phyloP scores from a whole-genome alignment of 2,797 vertebrate species.

The Myripristis jacobus region DNA sequence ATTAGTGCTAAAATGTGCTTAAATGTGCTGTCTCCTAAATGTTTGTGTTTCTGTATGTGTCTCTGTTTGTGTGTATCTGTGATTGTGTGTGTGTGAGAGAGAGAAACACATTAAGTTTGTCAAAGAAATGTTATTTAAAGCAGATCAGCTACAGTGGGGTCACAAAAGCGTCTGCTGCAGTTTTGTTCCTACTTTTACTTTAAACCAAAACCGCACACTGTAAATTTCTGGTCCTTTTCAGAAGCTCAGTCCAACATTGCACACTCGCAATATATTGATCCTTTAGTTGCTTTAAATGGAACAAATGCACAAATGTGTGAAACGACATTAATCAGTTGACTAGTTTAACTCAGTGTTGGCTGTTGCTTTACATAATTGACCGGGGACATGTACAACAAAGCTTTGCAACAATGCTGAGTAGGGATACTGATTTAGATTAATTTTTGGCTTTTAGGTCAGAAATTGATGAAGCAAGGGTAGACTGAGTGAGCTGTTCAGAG shows the following conservation, averaged over 20 bases:
- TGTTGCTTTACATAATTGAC: background rate
- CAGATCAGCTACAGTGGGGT: background rate
- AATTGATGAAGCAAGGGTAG: slow-evolving; percentile 24
- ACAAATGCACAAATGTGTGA: background rate
- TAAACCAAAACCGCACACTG: rapidly evolving
- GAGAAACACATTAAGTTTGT: background rate
- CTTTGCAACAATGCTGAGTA: slow-evolving; percentile 20
- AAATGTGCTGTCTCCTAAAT: no score
- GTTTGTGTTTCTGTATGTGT: no score
- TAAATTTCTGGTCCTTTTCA: background rate
- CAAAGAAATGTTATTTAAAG: background rate
- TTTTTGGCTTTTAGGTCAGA: slow-evolving; percentile 25
- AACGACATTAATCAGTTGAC: slow-evolving; percentile 7
- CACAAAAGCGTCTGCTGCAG: background rate
- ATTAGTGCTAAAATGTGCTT: no score
- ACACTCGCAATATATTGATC: background rate
- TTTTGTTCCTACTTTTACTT: background rate
- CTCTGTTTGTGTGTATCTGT: no score
- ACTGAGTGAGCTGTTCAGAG: background rate
- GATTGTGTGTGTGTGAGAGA: background rate
- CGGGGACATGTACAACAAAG: background rate
- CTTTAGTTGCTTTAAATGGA: slow-evolving; percentile 5
- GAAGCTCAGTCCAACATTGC: background rate
- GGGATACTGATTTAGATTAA: slow-evolving; percentile 5
- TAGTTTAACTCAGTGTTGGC: background rate